These are phyloP conservation scores for Luffia ferchaultella DNA, from an alignment of 2,888 invertebrate species.

Conservation along the genomic window DNA sequence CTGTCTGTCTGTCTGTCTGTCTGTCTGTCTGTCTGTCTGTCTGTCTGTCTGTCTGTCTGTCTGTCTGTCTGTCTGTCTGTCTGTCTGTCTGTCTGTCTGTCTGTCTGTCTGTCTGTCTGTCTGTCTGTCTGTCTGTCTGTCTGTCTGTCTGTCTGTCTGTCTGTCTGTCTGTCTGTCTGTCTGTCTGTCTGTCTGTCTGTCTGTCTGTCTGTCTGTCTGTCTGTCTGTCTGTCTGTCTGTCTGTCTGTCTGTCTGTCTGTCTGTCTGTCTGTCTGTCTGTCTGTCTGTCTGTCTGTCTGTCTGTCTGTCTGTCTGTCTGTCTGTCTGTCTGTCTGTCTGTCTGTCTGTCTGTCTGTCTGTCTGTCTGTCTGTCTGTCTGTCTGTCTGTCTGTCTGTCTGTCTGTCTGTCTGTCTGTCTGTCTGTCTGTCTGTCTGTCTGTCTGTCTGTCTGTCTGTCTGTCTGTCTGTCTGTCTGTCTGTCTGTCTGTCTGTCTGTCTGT, in stretches of 20 bases:
- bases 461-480: constrained; percentile 15
- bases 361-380: constrained; percentile 17
- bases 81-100: constrained; percentile 17
- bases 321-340: constrained; percentile 17
- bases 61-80: constrained; percentile 18
- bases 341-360: constrained; percentile 17
- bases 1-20: constrained; percentile 18
- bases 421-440: constrained; percentile 16
- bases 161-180: constrained; percentile 17
- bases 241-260: constrained; percentile 16
- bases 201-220: constrained; percentile 18
- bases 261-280: constrained; percentile 18
- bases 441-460: constrained; percentile 17
- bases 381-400: constrained; percentile 15
- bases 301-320: constrained; percentile 18
- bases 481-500: constrained; percentile 16
- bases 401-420: constrained; percentile 16
- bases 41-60: constrained; percentile 18
- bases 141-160: constrained; percentile 18
- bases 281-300: constrained; percentile 18
- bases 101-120: constrained; percentile 16
- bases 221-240: constrained; percentile 18
- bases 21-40: constrained; percentile 18
- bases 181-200: constrained; percentile 17
- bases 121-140: constrained; percentile 17